Evolutionary conservation across 2,797 vertebrate genomes (phyloP).

Genomic region (Chanos chanos): DNA sequence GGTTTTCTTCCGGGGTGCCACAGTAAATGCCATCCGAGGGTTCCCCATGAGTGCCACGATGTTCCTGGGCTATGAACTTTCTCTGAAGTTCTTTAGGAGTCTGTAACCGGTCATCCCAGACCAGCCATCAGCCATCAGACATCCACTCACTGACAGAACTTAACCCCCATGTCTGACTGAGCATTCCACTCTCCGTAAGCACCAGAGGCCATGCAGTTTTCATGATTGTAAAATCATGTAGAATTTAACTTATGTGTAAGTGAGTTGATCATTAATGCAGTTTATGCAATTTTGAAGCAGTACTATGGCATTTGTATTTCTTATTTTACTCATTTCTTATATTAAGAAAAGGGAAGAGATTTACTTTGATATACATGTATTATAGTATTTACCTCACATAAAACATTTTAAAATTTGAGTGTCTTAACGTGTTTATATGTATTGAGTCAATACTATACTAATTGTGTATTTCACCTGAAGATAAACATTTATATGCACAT

Average conservation of each 20-base stretch:
- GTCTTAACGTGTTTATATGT: constrained; percentile 6
- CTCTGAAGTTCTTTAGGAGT: constrained; percentile 81
- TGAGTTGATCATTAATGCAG: constrained; percentile 4
- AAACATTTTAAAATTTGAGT: constrained; percentile 29
- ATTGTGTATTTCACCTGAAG: constrained; percentile 13
- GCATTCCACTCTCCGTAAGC: background rate
- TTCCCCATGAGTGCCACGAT: constrained; percentile 93
- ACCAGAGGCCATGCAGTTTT: background rate
- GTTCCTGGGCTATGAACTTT: constrained; percentile 94
- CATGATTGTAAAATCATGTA: background rate
- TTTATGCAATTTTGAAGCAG: no score
- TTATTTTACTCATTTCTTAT: constrained; percentile 62
- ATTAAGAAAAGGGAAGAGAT: constrained; percentile 63
- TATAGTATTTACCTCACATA: constrained; percentile 14
- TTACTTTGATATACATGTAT: constrained; percentile 7
- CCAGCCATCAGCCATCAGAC: no score
- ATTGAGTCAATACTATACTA: constrained; percentile 16
- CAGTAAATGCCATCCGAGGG: constrained; percentile 86
- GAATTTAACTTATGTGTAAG: background rate
- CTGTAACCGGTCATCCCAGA: constrained; percentile 37
- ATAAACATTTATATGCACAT: no score
- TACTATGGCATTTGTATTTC: constrained; percentile 32
- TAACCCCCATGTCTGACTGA: background rate
- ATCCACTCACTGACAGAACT: no score
- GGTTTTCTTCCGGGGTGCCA: constrained; percentile 90